phyloP scores from a whole-genome alignment of 2,113 vertebrate species.

The Sminthopsis crassicaudata region DNA sequence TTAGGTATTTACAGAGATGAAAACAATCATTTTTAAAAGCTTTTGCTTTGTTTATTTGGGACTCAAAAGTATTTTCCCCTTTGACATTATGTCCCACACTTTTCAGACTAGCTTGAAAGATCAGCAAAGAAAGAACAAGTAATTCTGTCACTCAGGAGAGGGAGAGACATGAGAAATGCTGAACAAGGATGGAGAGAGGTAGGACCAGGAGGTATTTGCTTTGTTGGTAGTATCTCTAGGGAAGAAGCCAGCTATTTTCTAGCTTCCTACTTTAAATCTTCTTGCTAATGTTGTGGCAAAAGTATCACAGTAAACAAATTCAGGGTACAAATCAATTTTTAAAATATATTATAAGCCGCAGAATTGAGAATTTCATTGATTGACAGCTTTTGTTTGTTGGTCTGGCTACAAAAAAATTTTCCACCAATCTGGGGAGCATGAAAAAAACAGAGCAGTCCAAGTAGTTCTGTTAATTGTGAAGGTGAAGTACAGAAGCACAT shows the following conservation, averaged over 20 bases:
- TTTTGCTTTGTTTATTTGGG: neutral
- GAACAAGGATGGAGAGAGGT: neutral
- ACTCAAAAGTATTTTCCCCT: neutral
- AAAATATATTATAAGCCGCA: neutral
- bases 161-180: neutral
- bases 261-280: neutral
- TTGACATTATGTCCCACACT: neutral
- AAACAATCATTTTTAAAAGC: constrained; percentile 30
- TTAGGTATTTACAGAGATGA: neutral
- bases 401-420: neutral
- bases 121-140: neutral
- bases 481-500: neutral
- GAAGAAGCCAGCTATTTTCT: neutral
- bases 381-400: neutral
- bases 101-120: neutral
- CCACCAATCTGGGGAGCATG: neutral
- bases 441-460: neutral
- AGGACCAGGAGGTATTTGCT: neutral
- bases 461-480: neutral
- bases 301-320: neutral
- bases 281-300: neutral
- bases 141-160: neutral
- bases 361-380: neutral
- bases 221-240: neutral
- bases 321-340: neutral